Base-by-base conservation (phyloP, 1,140 invertebrate genomes). In the Globodera rostochiensis region DNA sequence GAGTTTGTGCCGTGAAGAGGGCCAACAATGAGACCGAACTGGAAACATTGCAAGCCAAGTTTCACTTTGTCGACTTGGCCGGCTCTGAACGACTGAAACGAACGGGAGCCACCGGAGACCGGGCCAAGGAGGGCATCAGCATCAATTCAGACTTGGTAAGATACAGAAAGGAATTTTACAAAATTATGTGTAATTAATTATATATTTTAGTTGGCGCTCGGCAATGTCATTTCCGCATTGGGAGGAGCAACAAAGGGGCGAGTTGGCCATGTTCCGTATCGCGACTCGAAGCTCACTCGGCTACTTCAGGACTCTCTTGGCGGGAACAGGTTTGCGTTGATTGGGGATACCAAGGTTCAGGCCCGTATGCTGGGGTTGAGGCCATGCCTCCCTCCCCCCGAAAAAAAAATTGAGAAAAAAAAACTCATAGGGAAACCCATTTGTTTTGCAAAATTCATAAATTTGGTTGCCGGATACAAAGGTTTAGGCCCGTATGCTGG, bases 261-360 rank as follows among this genome's bases (percentile, higher is more conserved):
- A 46, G 19, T 49, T 46, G 77, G 90, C 73, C 91, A 92, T 85
- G 91, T 92, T 9, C 91, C 92, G 8, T 92, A 92, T 82, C 87
- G 92, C 57, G 91, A 92, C 82, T 92, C 91, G 0, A 92, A 92
- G 83, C 84, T 92, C n/a, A 92, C 91, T 6, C 84, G 91, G 57
- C 84, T 92, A 8, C 84, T 92, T 11, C 97, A 99, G 90, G 92
- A 99, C 91, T 99, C 97, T 4, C 91, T 99, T 19, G 97, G 97
- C 87, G 97, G 97, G 91, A 93, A 93, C 88, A 92, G 91, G 91
- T 92, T 83, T n/a, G 11, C 57, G 19, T 19, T 53, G 36, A 36
- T 36, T 1, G 1, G 36, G 36, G 36, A n/a, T 36, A 36, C 36
- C 36, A 25, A 25, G 25, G 25, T 25, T 25, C 1, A 25, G 25